phyloP scores from a whole-genome alignment of 1,140 invertebrate genomes.

The Thalassaphorura encarpata region DNA sequence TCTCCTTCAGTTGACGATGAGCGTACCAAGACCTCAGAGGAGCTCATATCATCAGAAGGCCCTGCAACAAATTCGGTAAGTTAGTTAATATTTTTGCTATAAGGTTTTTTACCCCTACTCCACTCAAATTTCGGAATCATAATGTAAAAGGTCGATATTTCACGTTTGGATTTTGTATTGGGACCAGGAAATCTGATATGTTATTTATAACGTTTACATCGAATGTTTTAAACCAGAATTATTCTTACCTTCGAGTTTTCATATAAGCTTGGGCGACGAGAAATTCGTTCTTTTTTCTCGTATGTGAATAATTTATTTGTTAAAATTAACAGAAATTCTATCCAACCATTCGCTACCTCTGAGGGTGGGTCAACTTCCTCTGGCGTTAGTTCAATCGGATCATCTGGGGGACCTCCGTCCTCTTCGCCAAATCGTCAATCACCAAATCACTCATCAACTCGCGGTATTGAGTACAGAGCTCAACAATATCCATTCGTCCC shows the following conservation, averaged over 20 bases:
- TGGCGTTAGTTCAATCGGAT: constrained; percentile 22
- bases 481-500: constrained; percentile 33
- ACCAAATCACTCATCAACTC: neutral
- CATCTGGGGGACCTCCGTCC: constrained; percentile 21
- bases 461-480: constrained; percentile 30
- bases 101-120: neutral
- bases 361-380: constrained; percentile 22
- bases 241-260: neutral
- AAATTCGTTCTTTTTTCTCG: neutral
- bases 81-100: neutral
- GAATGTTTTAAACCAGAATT: too few species aligned
- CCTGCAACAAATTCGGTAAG: constrained; percentile 30
- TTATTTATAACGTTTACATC: too few species aligned
- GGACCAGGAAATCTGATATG: too few species aligned
- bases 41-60: constrained; percentile 30
- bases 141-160: too few species aligned
- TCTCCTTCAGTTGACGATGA: too few species aligned
- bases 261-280: too few species aligned
- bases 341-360: constrained; percentile 29
- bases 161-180: too few species aligned
- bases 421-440: constrained; percentile 3
- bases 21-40: constrained; percentile 19
- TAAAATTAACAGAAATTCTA: constrained; percentile 25
- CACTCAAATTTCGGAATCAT: too few species aligned
- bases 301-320: neutral